These are phyloP conservation scores for Myiothlypis chrysogaster DNA, from an alignment of 2,797 vertebrate species.

Conservation along the genomic window DNA sequence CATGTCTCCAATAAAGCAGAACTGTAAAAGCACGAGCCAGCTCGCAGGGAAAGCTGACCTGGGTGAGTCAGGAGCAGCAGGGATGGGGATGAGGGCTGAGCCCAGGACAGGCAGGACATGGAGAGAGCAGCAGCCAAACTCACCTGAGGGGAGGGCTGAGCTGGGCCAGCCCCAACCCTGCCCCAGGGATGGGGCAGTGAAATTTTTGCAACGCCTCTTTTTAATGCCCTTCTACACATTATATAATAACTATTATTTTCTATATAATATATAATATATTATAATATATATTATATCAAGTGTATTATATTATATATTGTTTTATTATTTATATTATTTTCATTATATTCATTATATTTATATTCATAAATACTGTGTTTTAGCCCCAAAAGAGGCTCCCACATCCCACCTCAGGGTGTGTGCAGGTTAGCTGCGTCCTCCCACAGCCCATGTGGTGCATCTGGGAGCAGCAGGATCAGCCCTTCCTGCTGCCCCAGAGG, in stretches of 20 bases:
- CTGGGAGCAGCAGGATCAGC: neutral
- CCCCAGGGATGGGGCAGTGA: fast-evolving
- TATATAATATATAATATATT: too few species aligned
- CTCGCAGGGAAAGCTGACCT: neutral
- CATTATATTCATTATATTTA: too few species aligned
- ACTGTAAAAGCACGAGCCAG: neutral
- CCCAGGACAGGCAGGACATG: neutral
- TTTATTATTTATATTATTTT: too few species aligned
- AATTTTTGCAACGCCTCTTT: fast-evolving
- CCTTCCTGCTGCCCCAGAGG: neutral
- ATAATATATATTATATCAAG: too few species aligned
- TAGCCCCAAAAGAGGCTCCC: neutral
- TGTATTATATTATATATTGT: too few species aligned
- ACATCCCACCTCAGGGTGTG: fast-evolving
- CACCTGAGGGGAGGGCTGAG: neutral
- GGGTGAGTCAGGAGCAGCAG: neutral
- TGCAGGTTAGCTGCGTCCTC: neutral
- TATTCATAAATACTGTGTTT: neutral
- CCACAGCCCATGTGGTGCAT: fast-evolving
- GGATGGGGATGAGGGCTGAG: neutral
- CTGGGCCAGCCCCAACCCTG: fast-evolving
- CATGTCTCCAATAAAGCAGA: slow-evolving; percentile 38
- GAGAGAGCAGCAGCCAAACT: neutral
- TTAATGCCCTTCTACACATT: too few species aligned
- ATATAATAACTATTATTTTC: too few species aligned